Percentiles rank a stretch among this genome's conserved stretches.
phyloP scores from a whole-genome alignment of 2,888 invertebrate genomes.

The Agonopterix arenella region DNA sequence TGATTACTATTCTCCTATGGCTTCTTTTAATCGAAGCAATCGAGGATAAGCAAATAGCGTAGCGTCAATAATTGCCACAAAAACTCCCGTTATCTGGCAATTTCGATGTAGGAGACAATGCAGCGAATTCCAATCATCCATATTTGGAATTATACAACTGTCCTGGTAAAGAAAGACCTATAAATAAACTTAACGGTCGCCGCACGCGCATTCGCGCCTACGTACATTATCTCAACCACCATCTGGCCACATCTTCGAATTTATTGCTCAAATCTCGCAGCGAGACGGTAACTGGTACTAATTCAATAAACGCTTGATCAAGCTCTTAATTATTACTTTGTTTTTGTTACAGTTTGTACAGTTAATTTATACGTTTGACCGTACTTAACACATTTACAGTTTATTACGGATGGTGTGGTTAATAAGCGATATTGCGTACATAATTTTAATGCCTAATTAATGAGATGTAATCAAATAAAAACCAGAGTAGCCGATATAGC shows the following conservation, averaged over 20 bases:
- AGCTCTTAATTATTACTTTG: constrained; percentile 29
- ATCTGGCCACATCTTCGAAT: constrained; percentile 36
- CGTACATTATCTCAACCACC: constrained; percentile 17
- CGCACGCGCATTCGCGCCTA: constrained; percentile 6
- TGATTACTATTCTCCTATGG: neutral
- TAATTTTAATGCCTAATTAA: too few species aligned
- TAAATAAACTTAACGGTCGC: constrained; percentile 4
- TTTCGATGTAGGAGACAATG: neutral
- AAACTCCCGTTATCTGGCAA: neutral
- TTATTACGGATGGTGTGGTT: constrained; percentile 9
- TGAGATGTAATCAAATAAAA: too few species aligned
- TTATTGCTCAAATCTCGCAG: constrained; percentile 64
- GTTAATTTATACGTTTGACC: constrained; percentile 30
- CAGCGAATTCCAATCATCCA: constrained; percentile 1
- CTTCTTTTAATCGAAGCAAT: too few species aligned
- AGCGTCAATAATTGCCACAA: too few species aligned
- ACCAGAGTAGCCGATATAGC: too few species aligned
- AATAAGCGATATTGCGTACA: neutral
- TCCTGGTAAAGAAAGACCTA: constrained; percentile 5
- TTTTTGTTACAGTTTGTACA: constrained; percentile 18
- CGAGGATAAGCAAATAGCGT: too few species aligned
- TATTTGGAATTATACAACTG: constrained; percentile 1
- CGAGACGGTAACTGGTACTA: constrained; percentile 61
- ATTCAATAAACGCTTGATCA: constrained; percentile 54
- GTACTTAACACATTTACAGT: constrained; percentile 22